Percentiles rank a stretch among this genome's conserved stretches.
These are phyloP conservation scores for Sakesphorus luctuosus DNA, from an alignment of 2,113 vertebrate genomes.

Conservation along the genomic window DNA sequence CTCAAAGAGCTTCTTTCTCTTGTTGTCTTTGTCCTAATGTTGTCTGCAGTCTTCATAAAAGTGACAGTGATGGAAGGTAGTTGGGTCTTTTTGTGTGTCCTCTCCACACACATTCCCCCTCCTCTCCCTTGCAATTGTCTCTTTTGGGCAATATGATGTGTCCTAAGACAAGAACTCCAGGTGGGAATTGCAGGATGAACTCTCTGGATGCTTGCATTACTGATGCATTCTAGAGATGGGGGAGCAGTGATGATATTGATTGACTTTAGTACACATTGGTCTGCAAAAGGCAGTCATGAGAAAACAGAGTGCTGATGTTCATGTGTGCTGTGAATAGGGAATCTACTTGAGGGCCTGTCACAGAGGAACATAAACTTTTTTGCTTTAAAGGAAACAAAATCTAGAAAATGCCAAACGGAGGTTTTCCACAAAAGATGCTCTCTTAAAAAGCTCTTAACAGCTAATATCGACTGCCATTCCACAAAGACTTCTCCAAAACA, in stretches of 20 bases:
- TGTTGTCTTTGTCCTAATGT: background rate
- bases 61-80: background rate
- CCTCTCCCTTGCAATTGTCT: background rate
- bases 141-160: background rate
- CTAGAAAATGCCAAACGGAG: background rate
- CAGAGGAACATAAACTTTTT: background rate
- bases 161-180: background rate
- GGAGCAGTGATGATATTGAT: background rate
- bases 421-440: background rate
- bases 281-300: background rate
- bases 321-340: accelerated
- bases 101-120: accelerated
- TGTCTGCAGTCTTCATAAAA: background rate
- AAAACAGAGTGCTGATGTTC: background rate
- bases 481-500: background rate
- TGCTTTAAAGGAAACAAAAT: background rate
- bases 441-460: background rate
- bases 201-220: background rate
- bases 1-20: background rate
- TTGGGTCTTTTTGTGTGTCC: background rate
- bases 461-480: background rate
- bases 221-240: background rate
- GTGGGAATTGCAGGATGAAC: background rate
- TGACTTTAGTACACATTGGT: background rate
- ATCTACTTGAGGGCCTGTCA: background rate